These are phyloP conservation scores for Ceyx melanurus DNA, from an alignment of 2,113 vertebrate genomes.

Conservation along the genomic window DNA sequence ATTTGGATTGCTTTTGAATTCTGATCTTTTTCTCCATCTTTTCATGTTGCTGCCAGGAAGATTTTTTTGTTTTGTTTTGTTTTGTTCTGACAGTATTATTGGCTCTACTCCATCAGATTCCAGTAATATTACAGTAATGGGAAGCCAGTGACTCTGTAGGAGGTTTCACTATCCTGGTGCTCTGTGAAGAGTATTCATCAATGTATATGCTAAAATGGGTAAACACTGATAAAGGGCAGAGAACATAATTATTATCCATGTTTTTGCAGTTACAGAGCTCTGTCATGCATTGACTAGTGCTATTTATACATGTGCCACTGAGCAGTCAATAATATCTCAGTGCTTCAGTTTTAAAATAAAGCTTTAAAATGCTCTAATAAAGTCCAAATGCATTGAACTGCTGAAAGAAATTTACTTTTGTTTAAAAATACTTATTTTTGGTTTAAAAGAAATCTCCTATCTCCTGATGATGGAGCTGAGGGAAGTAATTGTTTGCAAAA, in stretches of 20 bases:
- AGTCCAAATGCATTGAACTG: not conserved
- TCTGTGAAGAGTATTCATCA: not conserved
- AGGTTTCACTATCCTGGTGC: not conserved
- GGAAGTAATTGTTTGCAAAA: not conserved
- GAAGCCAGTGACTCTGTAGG: not conserved
- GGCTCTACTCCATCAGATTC: not conserved
- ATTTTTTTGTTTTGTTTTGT: not conserved
- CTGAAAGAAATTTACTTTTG: not conserved
- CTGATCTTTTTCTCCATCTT: not conserved
- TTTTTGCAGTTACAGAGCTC: not conserved
- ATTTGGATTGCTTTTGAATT: not conserved
- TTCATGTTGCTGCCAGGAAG: not conserved
- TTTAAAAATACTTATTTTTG: not conserved
- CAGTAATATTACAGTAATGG: not conserved
- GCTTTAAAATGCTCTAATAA: not conserved
- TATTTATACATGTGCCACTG: not conserved
- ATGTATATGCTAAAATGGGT: not conserved
- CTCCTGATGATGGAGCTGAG: not conserved
- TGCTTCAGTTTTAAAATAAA: constrained; percentile 5
- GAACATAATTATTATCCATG: not conserved
- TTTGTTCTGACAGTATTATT: not conserved
- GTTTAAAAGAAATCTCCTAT: not conserved
- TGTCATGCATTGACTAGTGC: not conserved
- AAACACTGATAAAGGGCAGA: not conserved
- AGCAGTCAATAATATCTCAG: not conserved